These are phyloP conservation scores for Apodemus agrarius DNA, from an alignment of 2,797 vertebrate species.

Conservation along the genomic window DNA sequence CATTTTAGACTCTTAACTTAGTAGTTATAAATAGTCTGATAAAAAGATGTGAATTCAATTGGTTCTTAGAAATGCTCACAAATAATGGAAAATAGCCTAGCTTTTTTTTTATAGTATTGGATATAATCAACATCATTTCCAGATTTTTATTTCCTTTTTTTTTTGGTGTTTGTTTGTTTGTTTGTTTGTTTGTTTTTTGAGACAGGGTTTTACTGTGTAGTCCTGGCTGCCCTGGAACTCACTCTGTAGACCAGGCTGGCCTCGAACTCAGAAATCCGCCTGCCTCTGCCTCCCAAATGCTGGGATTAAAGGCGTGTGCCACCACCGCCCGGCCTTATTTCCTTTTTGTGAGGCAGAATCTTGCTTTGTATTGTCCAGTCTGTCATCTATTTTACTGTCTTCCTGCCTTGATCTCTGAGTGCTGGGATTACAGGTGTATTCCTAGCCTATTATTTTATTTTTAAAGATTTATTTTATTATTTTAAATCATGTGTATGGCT, in stretches of 20 bases:
- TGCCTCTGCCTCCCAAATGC: no score
- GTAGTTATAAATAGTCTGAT: not conserved
- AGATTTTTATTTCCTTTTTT: not conserved
- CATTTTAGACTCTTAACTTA: constrained; percentile 26
- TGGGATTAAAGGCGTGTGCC: no score
- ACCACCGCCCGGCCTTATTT: no score
- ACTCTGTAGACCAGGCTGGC: no score
- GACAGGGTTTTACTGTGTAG: no score
- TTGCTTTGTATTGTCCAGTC: not conserved
- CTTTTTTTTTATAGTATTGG: constrained; percentile 45
- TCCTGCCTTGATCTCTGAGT: not conserved
- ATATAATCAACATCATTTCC: not conserved
- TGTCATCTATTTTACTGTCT: not conserved
- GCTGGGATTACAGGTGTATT: not conserved
- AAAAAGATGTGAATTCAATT: not conserved
- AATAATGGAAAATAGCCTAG: not conserved
- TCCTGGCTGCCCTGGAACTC: no score
- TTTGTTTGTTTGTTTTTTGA: no score
- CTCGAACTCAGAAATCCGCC: no score
- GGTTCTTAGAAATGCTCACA: constrained; percentile 32
- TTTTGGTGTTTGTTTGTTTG: no score
- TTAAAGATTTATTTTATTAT: not conserved
- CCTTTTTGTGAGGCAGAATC: not conserved
- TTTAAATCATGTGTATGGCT: not conserved
- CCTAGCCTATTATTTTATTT: not conserved